Percentiles rank a stretch among this genome's conserved stretches.
Evolutionary conservation across 2,888 invertebrate genomes (phyloP).

Genomic region (Agapetus fuscipes): DNA sequence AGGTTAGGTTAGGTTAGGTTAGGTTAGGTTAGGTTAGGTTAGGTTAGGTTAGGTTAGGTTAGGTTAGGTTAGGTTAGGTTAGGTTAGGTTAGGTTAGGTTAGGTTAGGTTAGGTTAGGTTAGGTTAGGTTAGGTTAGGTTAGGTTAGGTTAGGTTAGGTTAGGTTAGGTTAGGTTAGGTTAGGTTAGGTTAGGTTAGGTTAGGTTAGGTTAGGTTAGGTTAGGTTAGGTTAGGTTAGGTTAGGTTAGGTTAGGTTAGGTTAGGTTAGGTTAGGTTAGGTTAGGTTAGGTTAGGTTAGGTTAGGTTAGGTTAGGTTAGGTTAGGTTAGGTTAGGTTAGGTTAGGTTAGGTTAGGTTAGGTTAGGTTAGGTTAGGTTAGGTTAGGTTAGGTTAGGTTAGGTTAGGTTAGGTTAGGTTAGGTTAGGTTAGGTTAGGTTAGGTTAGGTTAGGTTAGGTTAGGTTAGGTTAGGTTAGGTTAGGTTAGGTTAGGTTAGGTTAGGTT

Average conservation of each 20-base stretch:
- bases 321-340: conserved; percentile 14
- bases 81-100: conserved; percentile 24
- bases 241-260: conserved; percentile 25
- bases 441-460: conserved; percentile 6
- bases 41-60: conserved; percentile 25
- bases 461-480: conserved; percentile 1
- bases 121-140: conserved; percentile 24
- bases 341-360: conserved; percentile 10
- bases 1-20: conserved; percentile 25
- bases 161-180: conserved; percentile 14
- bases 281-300: conserved; percentile 24
- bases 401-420: conserved; percentile 6
- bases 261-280: conserved; percentile 24
- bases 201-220: conserved; percentile 14
- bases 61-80: conserved; percentile 24
- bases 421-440: conserved; percentile 7
- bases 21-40: conserved; percentile 25
- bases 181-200: conserved; percentile 12
- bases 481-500: conserved; percentile 3
- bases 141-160: no score
- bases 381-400: conserved; percentile 9
- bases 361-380: conserved; percentile 12
- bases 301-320: conserved; percentile 18
- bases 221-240: conserved; percentile 21
- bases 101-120: conserved; percentile 24